phyloP scores from a whole-genome alignment of 2,797 vertebrate genomes.

The Scyliorhinus canicula region DNA sequence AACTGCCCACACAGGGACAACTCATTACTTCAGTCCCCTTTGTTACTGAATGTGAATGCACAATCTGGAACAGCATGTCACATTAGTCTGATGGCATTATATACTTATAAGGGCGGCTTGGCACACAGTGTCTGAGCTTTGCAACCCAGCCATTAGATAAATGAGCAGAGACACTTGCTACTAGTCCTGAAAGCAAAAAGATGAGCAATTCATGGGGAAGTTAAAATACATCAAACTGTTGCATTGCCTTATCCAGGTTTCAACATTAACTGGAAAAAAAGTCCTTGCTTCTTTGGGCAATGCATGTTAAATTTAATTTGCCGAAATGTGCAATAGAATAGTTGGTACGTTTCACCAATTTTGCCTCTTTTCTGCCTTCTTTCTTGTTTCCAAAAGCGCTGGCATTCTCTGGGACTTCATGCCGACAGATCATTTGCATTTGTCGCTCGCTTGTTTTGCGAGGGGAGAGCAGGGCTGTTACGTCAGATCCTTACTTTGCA shows the following conservation, averaged over 20 bases:
- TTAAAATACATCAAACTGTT: not conserved
- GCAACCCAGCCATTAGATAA: slow-evolving; percentile 2
- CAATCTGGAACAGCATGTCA: slow-evolving; percentile 7
- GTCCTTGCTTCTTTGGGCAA: not conserved
- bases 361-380: not conserved
- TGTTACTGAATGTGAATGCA: slow-evolving; percentile 11
- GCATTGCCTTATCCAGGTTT: not conserved
- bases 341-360: not conserved
- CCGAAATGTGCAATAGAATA: not conserved
- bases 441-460: not conserved
- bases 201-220: not conserved
- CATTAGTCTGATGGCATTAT: not conserved
- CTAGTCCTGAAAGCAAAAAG: not conserved
- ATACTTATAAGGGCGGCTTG: not conserved
- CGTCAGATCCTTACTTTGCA: not conserved
- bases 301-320: not conserved
- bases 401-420: not conserved
- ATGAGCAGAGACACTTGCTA: not conserved
- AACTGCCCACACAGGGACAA: not conserved
- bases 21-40: slow-evolving; percentile 1
- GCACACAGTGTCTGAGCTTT: slow-evolving; percentile 9
- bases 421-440: too few relatives aligned
- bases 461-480: not conserved
- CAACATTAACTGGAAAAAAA: not conserved
- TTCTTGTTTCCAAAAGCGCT: not conserved